A percentile compares a stretch with the other conserved stretches of the same genome.
Conservation (phyloP, 2,113 vertebrate genomes). For the Nestor notabilis region DNA sequence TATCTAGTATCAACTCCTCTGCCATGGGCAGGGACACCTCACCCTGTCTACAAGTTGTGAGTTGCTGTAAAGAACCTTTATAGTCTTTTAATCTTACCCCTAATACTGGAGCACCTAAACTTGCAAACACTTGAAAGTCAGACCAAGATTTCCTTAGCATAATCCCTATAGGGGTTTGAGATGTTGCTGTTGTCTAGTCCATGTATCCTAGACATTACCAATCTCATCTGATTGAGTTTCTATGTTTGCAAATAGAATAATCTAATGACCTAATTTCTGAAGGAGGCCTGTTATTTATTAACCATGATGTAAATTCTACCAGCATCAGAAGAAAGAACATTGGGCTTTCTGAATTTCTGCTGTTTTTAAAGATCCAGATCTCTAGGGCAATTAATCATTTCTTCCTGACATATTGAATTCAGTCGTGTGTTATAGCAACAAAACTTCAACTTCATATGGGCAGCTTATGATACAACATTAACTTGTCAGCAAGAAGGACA, state of each 20-base stretch:
- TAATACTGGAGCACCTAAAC: background rate
- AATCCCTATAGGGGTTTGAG: background rate
- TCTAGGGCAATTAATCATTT: constrained; percentile 52
- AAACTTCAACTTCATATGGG: constrained; percentile 32
- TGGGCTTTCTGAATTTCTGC: constrained; percentile 22
- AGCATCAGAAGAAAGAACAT: constrained; percentile 14
- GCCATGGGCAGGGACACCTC: too few species aligned
- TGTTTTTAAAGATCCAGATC: constrained; percentile 43
- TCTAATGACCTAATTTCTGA: constrained; percentile 62
- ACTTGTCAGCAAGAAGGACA: constrained; percentile 50
- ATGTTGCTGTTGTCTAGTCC: background rate
- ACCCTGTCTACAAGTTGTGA: too few species aligned
- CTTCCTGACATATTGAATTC: constrained; percentile 43
- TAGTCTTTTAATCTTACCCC: background rate
- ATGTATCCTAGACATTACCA: background rate
- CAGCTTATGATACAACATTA: constrained; percentile 40
- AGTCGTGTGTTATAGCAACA: constrained; percentile 55
- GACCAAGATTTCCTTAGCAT: background rate
- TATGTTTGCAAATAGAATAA: constrained; percentile 33
- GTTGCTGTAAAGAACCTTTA: background rate
- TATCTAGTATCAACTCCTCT: too few species aligned
- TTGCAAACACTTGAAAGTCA: background rate
- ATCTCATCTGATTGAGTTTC: constrained; percentile 8
- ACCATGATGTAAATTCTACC: constrained; percentile 30
- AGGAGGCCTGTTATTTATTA: constrained; percentile 62